A percentile compares a stretch with the other conserved stretches of the same genome.
Conservation (phyloP, 2,797 vertebrate genomes). For the Chrosomus eos region DNA sequence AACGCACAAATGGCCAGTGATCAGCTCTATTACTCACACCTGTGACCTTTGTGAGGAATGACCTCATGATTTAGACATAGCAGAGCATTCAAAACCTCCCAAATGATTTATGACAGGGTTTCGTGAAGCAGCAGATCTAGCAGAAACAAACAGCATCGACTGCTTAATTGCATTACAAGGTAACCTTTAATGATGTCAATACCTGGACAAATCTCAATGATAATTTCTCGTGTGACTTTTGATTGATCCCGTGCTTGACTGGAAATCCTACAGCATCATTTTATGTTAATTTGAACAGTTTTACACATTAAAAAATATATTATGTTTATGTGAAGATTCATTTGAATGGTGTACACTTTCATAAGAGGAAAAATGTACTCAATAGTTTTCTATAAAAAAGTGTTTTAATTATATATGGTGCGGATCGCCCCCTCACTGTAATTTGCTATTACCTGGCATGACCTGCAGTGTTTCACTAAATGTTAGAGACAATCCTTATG, state of each 20-base stretch:
- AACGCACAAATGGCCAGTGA: neutral
- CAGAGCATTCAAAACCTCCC: neutral
- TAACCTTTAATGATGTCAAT: neutral
- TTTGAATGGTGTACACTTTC: neutral
- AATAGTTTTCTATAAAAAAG: neutral
- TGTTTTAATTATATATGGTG: neutral
- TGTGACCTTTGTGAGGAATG: conserved; percentile 4
- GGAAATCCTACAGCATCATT: neutral
- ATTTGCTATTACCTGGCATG: neutral
- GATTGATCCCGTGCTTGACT: neutral
- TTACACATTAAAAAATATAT: neutral
- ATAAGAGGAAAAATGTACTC: neutral
- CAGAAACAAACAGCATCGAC: neutral
- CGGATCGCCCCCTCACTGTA: neutral
- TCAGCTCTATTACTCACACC: conserved; percentile 9
- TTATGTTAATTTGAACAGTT: neutral
- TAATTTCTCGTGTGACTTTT: neutral
- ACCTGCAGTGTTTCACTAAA: neutral
- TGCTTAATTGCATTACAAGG: neutral
- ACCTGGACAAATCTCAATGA: neutral
- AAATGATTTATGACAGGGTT: neutral
- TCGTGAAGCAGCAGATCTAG: neutral
- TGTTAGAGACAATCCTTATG: neutral
- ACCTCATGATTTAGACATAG: neutral
- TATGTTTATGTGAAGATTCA: neutral